Evolutionary conservation across 2,113 vertebrate species (phyloP).

Genomic region (Bungarus multicinctus): DNA sequence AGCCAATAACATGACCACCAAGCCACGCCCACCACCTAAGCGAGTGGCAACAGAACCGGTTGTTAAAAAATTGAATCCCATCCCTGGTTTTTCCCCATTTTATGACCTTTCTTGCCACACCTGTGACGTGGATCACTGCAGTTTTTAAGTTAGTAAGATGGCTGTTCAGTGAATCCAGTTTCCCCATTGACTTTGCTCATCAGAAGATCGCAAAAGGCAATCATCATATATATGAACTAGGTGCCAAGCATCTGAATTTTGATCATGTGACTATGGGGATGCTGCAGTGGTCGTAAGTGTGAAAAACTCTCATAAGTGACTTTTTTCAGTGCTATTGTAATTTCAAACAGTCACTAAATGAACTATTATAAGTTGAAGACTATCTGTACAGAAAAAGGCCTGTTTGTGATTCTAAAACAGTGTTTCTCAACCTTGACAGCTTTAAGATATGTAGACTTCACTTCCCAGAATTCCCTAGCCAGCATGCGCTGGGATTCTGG

Average conservation of each 20-base stretch:
- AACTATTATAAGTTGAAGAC: background rate
- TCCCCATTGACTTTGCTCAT: background rate
- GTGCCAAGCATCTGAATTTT: background rate
- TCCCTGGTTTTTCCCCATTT: background rate
- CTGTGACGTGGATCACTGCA: background rate
- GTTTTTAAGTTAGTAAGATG: background rate
- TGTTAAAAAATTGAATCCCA: too few species aligned
- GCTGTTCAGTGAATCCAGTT: background rate
- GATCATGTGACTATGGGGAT: background rate
- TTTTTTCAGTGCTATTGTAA: background rate
- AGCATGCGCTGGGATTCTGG: background rate
- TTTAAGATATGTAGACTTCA: background rate
- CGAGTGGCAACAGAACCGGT: too few species aligned
- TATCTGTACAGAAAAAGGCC: background rate
- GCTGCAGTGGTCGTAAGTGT: background rate
- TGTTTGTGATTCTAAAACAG: background rate
- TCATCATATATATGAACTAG: background rate
- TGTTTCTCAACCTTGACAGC: background rate
- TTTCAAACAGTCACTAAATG: background rate
- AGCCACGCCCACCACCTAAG: too few species aligned
- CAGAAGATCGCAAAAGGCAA: background rate
- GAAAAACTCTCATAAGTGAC: background rate
- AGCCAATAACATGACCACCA: too few species aligned
- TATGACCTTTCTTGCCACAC: background rate
- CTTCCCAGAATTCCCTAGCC: background rate